These are phyloP conservation scores for Serrognathus titanus DNA, from an alignment of 2,888 invertebrate species.

Conservation along the genomic window DNA sequence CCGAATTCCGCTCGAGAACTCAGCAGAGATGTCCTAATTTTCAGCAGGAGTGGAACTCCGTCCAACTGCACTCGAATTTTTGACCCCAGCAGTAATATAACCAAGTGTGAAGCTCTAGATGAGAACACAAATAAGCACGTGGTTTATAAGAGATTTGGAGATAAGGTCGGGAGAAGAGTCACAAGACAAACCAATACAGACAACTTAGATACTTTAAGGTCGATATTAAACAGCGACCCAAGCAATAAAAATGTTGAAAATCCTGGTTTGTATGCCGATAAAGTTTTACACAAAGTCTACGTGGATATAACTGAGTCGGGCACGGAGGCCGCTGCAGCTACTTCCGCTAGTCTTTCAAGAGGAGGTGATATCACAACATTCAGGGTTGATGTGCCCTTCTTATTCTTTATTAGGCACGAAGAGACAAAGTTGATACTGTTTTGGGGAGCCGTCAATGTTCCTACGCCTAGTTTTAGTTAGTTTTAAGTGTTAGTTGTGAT, in stretches of 20 bases:
- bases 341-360: slow-evolving; percentile 56
- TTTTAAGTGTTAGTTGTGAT: slow-evolving; percentile 1
- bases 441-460: slow-evolving; percentile 65
- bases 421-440: slow-evolving; percentile 64
- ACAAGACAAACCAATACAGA: slow-evolving; percentile 32
- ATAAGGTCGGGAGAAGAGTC: slow-evolving; percentile 40
- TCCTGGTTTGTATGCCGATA: slow-evolving; percentile 61
- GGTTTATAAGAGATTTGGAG: slow-evolving; percentile 37
- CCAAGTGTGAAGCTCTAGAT: slow-evolving; percentile 28
- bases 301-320: slow-evolving; percentile 65
- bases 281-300: slow-evolving; percentile 64
- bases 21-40: slow-evolving; percentile 25
- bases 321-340: slow-evolving; percentile 69
- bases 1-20: neutral
- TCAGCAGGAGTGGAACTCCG: slow-evolving; percentile 28
- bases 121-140: slow-evolving; percentile 28
- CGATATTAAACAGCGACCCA: slow-evolving; percentile 37
- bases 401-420: slow-evolving; percentile 70
- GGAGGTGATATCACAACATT: slow-evolving; percentile 54
- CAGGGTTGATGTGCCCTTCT: slow-evolving; percentile 67
- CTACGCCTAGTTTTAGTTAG: slow-evolving; percentile 39
- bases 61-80: slow-evolving; percentile 37
- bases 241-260: slow-evolving; percentile 43
- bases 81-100: slow-evolving; percentile 31
- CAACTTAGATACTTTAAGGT: slow-evolving; percentile 37